These are phyloP conservation scores for Onychomys leucogaster DNA, from an alignment of 2,797 vertebrate species.

Conservation along the genomic window DNA sequence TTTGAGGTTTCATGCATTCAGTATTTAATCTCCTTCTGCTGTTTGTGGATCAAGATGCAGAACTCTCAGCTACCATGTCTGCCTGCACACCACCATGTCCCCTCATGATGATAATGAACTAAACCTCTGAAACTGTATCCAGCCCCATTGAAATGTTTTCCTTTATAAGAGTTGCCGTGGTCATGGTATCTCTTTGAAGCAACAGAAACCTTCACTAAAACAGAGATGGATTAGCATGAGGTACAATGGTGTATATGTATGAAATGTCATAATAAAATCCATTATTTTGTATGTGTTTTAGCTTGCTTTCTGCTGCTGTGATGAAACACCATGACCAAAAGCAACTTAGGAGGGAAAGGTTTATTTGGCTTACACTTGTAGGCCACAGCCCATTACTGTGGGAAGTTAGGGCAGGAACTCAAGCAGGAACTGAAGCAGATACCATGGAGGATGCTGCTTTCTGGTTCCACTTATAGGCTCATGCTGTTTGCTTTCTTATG, in stretches of 20 bases:
- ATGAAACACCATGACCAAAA: not conserved
- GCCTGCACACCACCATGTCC: no score
- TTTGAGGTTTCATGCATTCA: no score
- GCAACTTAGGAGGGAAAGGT: not conserved
- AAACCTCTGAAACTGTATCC: no score
- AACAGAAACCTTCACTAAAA: no score
- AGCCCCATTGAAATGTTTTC: no score
- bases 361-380: not conserved
- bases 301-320: not conserved
- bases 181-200: no score
- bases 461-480: no score
- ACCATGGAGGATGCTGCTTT: not conserved
- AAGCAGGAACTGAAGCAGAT: not conserved
- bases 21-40: no score
- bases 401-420: not conserved
- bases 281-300: not conserved
- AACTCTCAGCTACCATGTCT: no score
- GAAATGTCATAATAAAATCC: not conserved
- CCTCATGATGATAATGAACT: no score
- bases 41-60: no score
- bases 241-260: not conserved
- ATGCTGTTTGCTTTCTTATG: not conserved
- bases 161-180: no score
- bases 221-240: not conserved
- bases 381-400: not conserved